Percentiles rank a stretch among this genome's conserved stretches.
These are phyloP conservation scores for Leptatherina wallacei DNA, from an alignment of 2,797 vertebrate species.

Conservation along the genomic window DNA sequence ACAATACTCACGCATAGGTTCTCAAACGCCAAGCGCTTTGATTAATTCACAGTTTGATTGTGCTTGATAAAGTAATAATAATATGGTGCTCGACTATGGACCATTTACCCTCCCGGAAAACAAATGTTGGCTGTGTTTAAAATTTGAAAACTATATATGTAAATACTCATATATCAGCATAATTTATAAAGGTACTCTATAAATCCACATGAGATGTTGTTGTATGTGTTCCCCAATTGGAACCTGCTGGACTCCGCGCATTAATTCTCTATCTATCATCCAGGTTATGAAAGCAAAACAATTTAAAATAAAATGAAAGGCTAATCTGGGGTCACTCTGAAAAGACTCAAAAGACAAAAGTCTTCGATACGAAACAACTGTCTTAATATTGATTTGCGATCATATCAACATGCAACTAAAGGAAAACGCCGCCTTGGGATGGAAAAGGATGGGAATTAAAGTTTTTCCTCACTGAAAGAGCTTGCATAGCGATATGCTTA, in stretches of 20 bases:
- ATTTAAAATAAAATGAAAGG: background rate
- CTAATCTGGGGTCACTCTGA: background rate
- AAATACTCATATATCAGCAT: slow-evolving; percentile 1
- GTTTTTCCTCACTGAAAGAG: background rate
- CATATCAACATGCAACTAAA: background rate
- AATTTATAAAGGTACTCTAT: slow-evolving; percentile 4
- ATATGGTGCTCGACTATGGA: slow-evolving; percentile 87
- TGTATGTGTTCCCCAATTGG: slow-evolving; percentile 7
- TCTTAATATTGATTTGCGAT: background rate
- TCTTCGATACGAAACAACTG: background rate
- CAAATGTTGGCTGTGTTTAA: slow-evolving; percentile 30
- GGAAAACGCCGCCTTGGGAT: background rate
- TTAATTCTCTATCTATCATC: slow-evolving; percentile 12
- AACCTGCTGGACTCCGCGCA: slow-evolving; percentile 10
- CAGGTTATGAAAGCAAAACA: slow-evolving; percentile 24
- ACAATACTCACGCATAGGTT: slow-evolving; percentile 85
- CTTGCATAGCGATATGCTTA: background rate
- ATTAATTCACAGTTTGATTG: slow-evolving; percentile 98
- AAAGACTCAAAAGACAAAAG: background rate
- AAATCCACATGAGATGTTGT: background rate
- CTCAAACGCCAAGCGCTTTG: slow-evolving; percentile 89
- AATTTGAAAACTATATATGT: slow-evolving; percentile 19
- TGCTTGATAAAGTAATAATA: slow-evolving; percentile 98
- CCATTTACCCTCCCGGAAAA: slow-evolving; percentile 70
- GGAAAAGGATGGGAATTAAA: background rate